Conservation (phyloP, 2,888 invertebrate genomes). For the Helobdella robusta region DNA sequence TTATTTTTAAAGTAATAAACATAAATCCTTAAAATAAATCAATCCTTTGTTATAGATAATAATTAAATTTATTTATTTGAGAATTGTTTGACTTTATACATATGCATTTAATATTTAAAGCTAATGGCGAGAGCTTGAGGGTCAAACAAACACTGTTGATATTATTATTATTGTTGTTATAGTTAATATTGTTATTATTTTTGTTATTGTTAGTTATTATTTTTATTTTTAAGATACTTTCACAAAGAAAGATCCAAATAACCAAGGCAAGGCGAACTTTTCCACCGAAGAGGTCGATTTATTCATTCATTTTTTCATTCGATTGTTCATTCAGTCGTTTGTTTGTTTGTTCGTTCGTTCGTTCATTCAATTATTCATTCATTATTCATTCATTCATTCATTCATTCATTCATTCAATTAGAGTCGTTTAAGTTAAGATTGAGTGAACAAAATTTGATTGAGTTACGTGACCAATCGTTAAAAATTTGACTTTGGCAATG, state of each 20-base stretch:
- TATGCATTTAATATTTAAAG: no score
- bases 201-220: not conserved
- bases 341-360: not conserved
- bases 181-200: not conserved
- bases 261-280: constrained; percentile 15
- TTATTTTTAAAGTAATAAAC: no score
- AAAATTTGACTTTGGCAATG: no score
- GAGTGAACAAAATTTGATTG: no score
- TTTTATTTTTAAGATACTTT: constrained; percentile 9
- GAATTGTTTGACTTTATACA: no score
- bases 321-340: not conserved
- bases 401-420: not conserved
- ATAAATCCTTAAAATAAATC: no score
- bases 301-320: not conserved
- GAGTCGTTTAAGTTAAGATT: no score
- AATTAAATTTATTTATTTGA: no score
- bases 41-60: no score
- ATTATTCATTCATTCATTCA: not conserved
- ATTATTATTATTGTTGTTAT: not conserved
- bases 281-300: constrained; percentile 14
- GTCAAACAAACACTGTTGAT: no score
- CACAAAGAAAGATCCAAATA: constrained; percentile 17
- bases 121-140: no score
- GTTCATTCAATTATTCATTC: not conserved
- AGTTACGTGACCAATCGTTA: no score